phyloP scores from a whole-genome alignment of 2,113 vertebrate genomes.

The Formicarius rufipectus region DNA sequence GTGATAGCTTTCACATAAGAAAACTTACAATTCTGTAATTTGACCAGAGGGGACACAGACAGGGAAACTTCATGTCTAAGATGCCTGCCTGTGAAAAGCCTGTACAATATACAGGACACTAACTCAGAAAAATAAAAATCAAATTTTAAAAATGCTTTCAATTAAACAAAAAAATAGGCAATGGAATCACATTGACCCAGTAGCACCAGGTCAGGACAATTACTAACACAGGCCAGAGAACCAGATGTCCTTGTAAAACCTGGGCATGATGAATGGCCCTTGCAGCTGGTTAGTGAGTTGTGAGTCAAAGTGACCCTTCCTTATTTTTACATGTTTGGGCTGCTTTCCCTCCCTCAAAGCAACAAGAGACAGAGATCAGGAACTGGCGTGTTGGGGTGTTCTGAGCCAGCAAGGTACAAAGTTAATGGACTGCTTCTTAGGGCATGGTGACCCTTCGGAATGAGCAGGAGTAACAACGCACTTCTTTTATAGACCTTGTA shows the following conservation, averaged over 20 bases:
- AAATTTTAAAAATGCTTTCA: neutral
- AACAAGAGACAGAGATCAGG: neutral
- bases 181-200: neutral
- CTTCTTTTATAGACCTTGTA: neutral
- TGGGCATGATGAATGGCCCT: neutral
- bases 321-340: neutral
- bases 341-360: neutral
- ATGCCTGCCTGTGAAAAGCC: neutral
- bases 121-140: neutral
- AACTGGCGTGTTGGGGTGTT: neutral
- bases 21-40: too few relatives aligned
- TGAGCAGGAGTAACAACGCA: neutral
- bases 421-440: neutral
- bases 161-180: neutral
- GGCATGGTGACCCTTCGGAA: conserved; percentile 18
- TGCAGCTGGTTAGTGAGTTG: neutral
- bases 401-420: neutral
- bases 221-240: neutral
- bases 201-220: neutral
- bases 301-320: neutral
- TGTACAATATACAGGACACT: neutral
- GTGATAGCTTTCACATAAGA: too few relatives aligned
- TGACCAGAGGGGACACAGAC: too few relatives aligned
- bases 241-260: neutral
- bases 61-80: neutral